Evolutionary conservation across 1,140 invertebrate species (phyloP), one percentile per base, ranked within the genome.

Genomic region (Leptoteleia sp.): DNA sequence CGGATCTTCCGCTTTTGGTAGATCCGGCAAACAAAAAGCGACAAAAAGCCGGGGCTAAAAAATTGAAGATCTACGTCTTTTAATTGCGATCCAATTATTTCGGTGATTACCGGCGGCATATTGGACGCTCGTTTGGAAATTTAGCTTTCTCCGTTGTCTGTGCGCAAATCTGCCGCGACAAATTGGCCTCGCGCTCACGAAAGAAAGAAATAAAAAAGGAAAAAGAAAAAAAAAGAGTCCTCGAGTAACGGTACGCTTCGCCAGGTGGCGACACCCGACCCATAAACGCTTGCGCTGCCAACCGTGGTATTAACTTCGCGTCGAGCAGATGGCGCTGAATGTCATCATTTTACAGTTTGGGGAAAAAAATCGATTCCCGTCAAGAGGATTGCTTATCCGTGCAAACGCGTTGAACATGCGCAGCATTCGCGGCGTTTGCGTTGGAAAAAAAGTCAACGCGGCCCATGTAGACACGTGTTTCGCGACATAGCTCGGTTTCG

Each of bases 11-110:
- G 48, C 40, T 59, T 67, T 73, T 62, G 50, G 70, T 13, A 47
- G 29, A 70, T 45, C 42, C 52, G 19, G 42, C 9, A 4, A 17
- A 15, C 31, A 77, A 78, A 72, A 72, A 78, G 55, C 38, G 43
- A 54, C 57, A 64, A 72, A 52, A 61, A 47, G 3, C 15, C 11
- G n/a, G 27, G 13, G 31, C 37, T 15, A 38, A 75, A 61, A 62
- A 62, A 62, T 61, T 72, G 43, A 45, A 22, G 4, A 35, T 64
- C 75, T 61, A 4, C 47, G 13, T 11, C 71, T 61, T 68, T 79
- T 83, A 82, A 83, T 86, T 83, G 76, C 70, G 68, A 80, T 82
- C 79, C 83, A 83, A 85, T 86, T 85, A 84, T 85, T 83, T 37
- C 43, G 47, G 52, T 37, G 59, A 62, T 72, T 62, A 42, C 37